Percentiles rank a stretch among this genome's conserved stretches.
phyloP scores from a whole-genome alignment of 1,140 invertebrate genomes.

The Drosophila virilis region DNA sequence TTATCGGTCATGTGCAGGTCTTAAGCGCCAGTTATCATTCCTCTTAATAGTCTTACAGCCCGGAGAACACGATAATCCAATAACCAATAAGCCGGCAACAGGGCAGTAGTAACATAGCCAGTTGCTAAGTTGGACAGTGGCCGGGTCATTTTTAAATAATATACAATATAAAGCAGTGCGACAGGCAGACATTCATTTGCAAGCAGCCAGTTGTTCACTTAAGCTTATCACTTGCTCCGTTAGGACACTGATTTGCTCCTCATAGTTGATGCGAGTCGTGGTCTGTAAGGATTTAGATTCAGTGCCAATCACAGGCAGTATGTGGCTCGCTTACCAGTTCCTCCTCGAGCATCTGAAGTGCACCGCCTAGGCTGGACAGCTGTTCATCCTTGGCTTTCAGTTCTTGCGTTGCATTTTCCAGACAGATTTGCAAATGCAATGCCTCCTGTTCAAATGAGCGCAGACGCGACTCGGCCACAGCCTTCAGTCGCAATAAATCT shows the following conservation, averaged over 20 bases:
- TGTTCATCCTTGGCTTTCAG: conserved; percentile 84
- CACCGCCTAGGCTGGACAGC: conserved; percentile 85
- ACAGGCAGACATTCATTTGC: conserved; percentile 61
- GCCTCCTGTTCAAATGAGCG: conserved; percentile 69
- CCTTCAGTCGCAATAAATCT: conserved; percentile 72
- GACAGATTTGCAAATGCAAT: conserved; percentile 75
- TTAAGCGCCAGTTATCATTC: neutral
- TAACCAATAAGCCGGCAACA: neutral
- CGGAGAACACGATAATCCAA: conserved; percentile 1
- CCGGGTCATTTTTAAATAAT: conserved; percentile 53
- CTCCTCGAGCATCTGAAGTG: conserved; percentile 85
- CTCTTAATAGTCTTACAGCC: neutral
- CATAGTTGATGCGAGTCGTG: conserved; percentile 92
- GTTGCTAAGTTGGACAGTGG: conserved; percentile 5
- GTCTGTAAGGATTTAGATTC: conserved; percentile 73
- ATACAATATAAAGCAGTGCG: conserved; percentile 52
- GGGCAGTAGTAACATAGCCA: conserved; percentile 11
- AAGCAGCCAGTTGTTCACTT: conserved; percentile 91
- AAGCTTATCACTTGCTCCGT: conserved; percentile 96
- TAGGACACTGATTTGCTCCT: conserved; percentile 94
- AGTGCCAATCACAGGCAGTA: neutral
- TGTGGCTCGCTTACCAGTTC: conserved; percentile 83
- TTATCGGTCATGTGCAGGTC: neutral
- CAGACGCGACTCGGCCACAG: conserved; percentile 71
- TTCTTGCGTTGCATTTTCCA: conserved; percentile 80